Conservation (phyloP, 1,140 invertebrate species). For the Laodelphax striatellus region DNA sequence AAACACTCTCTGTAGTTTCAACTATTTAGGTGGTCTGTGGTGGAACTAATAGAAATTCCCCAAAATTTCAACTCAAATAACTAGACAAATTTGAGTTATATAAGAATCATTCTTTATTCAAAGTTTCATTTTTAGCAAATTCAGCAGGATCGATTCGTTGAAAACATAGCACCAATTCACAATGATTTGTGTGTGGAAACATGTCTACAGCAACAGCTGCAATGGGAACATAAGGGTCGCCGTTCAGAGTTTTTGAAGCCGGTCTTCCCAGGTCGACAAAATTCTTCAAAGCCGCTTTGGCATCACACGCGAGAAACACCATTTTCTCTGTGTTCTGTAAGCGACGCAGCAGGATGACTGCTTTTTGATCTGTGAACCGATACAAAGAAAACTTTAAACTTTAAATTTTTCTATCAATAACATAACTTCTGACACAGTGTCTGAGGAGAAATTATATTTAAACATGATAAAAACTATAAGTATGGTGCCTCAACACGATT, state of each 20-base stretch:
- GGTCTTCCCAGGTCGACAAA: conserved; percentile 76
- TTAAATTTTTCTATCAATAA: no score
- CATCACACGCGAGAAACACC: conserved; percentile 88
- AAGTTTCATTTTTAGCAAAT: not conserved
- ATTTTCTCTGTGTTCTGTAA: conserved; percentile 61
- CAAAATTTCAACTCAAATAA: no score
- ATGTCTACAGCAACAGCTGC: conserved; percentile 81
- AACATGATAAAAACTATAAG: no score
- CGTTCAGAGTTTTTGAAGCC: conserved; percentile 67
- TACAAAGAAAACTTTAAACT: conserved; percentile 6
- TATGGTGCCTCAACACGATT: no score
- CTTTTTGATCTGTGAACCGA: conserved; percentile 57
- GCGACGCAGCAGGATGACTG: conserved; percentile 63
- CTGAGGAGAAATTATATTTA: no score
- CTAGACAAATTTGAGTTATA: no score
- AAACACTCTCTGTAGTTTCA: no score
- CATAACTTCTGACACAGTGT: no score
- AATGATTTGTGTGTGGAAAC: conserved; percentile 87
- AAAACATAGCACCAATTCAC: conserved; percentile 76
- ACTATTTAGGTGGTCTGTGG: no score
- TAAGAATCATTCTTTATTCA: no score
- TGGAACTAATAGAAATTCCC: no score
- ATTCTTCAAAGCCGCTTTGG: conserved; percentile 71
- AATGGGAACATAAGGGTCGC: conserved; percentile 67
- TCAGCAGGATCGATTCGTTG: conserved; percentile 38